Percentiles rank a stretch among this genome's conserved stretches.
phyloP scores from a whole-genome alignment of 2,888 invertebrate species.

The Dasysyrphus tricinctus region DNA sequence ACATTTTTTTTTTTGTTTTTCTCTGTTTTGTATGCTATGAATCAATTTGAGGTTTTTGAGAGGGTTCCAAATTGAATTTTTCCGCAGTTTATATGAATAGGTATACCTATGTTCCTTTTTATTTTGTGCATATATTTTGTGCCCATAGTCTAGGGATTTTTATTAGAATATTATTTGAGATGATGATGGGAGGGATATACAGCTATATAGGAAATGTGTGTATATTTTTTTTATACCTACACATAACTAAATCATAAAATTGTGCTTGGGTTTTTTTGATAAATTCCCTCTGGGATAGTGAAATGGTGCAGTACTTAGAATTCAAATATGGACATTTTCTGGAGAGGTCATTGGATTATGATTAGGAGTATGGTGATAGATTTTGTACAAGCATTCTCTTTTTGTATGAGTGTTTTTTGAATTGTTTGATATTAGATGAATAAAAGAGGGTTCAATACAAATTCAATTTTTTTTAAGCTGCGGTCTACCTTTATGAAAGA shows the following conservation, averaged over 20 bases:
- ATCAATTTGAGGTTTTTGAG: slow-evolving; percentile 73
- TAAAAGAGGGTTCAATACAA: background rate
- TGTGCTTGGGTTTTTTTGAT: slow-evolving; percentile 17
- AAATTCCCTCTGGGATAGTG: slow-evolving; percentile 16
- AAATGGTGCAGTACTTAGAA: slow-evolving; percentile 69
- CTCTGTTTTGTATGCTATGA: slow-evolving; percentile 68
- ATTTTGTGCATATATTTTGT: background rate
- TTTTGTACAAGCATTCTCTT: background rate
- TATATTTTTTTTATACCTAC: no score
- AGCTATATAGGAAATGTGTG: no score
- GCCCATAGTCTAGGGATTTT: slow-evolving; percentile 63
- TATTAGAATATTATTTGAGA: slow-evolving; percentile 65
- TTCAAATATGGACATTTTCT: slow-evolving; percentile 50
- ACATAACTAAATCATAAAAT: slow-evolving; percentile 41
- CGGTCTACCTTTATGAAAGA: background rate
- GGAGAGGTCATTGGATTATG: slow-evolving; percentile 55
- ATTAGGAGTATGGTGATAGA: slow-evolving; percentile 47
- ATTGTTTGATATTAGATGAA: background rate
- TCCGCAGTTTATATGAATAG: slow-evolving; percentile 73
- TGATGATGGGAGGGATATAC: background rate
- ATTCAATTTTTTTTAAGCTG: background rate
- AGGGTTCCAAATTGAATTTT: slow-evolving; percentile 75
- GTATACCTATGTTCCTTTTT: background rate
- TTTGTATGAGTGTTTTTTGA: background rate
- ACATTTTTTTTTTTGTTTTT: slow-evolving; percentile 47